Evolutionary conservation across 1,140 invertebrate genomes (phyloP).

Genomic region (roundworm (Caenorhabditis elegans)): DNA sequence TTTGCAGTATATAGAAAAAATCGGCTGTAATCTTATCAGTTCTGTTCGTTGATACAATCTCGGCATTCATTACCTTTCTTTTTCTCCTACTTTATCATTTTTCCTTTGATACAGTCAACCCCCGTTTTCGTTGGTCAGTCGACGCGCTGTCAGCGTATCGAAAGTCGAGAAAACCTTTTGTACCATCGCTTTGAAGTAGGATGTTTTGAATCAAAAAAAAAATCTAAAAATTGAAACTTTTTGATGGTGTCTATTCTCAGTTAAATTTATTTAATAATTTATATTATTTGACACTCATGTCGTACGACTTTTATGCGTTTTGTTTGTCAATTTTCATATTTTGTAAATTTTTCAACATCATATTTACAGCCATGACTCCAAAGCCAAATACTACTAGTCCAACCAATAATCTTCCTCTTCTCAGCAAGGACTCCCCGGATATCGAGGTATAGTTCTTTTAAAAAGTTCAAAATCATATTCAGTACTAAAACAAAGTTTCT

Average conservation of each 20-base stretch:
- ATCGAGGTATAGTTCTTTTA: not conserved
- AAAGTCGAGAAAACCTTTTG: not conserved
- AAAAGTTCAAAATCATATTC: no score
- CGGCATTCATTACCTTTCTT: constrained; percentile 6
- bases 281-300: no score
- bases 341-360: not conserved
- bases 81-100: constrained; percentile 14
- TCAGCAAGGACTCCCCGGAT: constrained; percentile 19
- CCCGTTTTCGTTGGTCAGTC: not conserved
- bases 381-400: not conserved
- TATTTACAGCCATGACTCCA: not conserved
- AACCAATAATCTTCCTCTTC: not conserved
- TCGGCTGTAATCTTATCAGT: constrained; percentile 25
- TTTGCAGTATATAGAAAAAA: constrained; percentile 15
- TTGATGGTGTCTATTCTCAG: no score
- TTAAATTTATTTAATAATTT: no score
- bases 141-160: not conserved
- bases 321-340: no score
- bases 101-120: not conserved
- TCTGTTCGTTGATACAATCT: constrained; percentile 31
- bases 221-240: no score
- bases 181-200: no score
- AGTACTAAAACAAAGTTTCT: constrained; percentile 9
- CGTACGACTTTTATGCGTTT: no score
- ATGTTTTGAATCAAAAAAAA: no score